Evolutionary conservation across 2,113 vertebrate genomes (phyloP), one percentile per base, ranked within the genome.

Genomic region (Stegastes partitus): DNA sequence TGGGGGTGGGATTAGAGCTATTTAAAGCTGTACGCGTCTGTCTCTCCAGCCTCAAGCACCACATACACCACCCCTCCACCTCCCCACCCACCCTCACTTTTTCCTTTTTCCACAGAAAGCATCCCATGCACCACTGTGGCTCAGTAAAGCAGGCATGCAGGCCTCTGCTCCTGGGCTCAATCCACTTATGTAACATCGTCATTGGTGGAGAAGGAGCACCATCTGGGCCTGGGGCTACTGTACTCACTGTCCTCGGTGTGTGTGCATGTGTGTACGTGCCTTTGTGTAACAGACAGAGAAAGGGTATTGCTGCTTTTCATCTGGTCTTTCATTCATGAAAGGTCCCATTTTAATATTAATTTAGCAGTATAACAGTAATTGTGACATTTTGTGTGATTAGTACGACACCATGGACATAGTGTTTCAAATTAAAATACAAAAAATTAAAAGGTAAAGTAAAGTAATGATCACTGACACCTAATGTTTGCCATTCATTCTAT

Each of bases 1-100:
- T 81, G 86, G 79, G 89, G 82, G 87, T 68, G 82, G 91, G 88
- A 92, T 91, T 90, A 88, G 66, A 80, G 80, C 93, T 94, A 94
- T 94, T 94, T 93, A 90, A 93, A 93, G 91, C 92, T 45, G 62
- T 62, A 66, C 16, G 22, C 37, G 79, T 91, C 83, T 87, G 80
- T 90, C 79, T 89, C 84, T 87, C 64, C 73, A 77, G 82, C 79
- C 84, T 83, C 73, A 22, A 82, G 80, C 86, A 75, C 65, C 54
- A 87, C 67, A 85, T 87, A 89, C 47, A 54, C 58, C 2, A 77
- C n/a, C 12, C 69, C 64, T n/a, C 44, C 66, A 67, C 74, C 22
- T 0, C 34, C 45, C 14, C 37, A 14, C 12, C 2, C 67, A 9
- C 54, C 21, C 55, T 9, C 56, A 50, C 44, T 6, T 23, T 45